Evolutionary conservation across 2,888 invertebrate species (phyloP).

Genomic region (Dicycla oo): DNA sequence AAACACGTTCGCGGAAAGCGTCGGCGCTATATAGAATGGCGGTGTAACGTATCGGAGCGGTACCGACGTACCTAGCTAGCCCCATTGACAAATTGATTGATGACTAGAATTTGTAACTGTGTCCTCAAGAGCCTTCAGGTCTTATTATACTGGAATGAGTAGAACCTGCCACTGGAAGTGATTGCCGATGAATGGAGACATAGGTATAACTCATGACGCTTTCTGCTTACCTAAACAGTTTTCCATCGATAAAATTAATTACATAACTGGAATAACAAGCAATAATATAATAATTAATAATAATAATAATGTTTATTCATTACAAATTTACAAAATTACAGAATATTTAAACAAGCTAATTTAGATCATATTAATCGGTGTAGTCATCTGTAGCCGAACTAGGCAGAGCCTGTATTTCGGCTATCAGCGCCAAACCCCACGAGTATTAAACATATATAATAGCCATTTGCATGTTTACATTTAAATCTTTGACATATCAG

Average conservation of each 20-base stretch:
- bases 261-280: background rate
- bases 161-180: background rate
- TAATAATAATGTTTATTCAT: too few relatives aligned
- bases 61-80: constrained; percentile 63
- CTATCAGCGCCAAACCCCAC: too few relatives aligned
- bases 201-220: too few relatives aligned
- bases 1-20: constrained; percentile 9
- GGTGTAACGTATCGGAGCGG: constrained; percentile 65
- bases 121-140: constrained; percentile 14
- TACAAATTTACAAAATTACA: too few relatives aligned
- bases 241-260: background rate
- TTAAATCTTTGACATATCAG: too few relatives aligned
- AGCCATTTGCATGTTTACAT: too few relatives aligned
- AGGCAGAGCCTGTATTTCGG: too few relatives aligned
- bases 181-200: background rate
- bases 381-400: too few relatives aligned
- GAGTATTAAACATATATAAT: too few relatives aligned
- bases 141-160: background rate
- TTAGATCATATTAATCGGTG: too few relatives aligned
- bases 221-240: background rate
- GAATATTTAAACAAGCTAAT: too few relatives aligned
- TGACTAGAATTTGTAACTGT: constrained; percentile 65
- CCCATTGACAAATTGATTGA: constrained; percentile 87
- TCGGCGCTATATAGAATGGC: constrained; percentile 30
- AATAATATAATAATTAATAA: too few relatives aligned